These are phyloP conservation scores for Nephrotoma flavescens DNA, from an alignment of 2,888 invertebrate species.

Conservation along the genomic window DNA sequence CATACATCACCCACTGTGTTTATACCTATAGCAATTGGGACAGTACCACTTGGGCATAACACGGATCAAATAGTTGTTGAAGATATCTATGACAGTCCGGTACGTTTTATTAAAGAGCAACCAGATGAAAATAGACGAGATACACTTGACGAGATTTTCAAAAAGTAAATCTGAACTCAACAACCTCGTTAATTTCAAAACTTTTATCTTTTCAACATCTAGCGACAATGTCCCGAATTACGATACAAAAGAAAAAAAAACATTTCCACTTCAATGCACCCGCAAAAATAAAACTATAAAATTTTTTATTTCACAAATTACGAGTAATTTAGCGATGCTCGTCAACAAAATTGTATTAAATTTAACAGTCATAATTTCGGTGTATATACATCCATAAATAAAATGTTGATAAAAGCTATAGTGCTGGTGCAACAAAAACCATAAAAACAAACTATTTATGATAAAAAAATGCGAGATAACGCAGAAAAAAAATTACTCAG, in stretches of 20 bases:
- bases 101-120: neutral
- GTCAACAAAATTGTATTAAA: too few species aligned
- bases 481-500: neutral
- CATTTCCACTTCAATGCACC: too few species aligned
- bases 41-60: neutral
- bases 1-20: neutral
- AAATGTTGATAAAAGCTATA: neutral
- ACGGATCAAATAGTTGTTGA: neutral
- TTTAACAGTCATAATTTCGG: neutral
- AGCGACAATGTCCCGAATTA: too few species aligned
- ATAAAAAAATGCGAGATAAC: neutral
- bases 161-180: neutral
- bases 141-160: neutral
- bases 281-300: too few species aligned
- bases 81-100: neutral
- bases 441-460: neutral
- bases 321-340: too few species aligned
- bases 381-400: neutral
- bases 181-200: too few species aligned
- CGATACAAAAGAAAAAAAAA: too few species aligned
- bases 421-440: neutral
- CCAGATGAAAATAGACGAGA: neutral
- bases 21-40: neutral
- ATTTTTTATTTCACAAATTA: too few species aligned
- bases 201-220: too few species aligned